Evolutionary conservation across 2,797 vertebrate genomes (phyloP), one percentile per base, ranked within the genome.

Genomic region (Podarcis lilfordi): DNA sequence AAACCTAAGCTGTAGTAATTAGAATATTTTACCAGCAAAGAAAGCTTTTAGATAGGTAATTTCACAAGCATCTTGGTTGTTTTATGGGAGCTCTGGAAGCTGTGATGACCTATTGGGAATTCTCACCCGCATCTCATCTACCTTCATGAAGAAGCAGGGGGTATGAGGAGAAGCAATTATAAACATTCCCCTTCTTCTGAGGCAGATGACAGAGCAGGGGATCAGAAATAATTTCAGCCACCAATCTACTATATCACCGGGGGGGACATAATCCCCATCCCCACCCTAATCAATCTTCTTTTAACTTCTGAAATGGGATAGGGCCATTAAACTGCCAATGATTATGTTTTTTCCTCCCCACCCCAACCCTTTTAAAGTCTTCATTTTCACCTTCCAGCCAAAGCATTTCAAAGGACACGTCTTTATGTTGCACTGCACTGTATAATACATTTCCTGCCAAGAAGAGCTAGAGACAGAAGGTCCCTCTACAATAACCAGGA

Each of bases 171-270:
- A 32, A 61, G 8, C 69, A 85, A 61, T 71, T 23, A 1, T 80
- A 87, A 92, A 90, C 37, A 85, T 0, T 0, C 50, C 72, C 79
- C 45, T 0, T 3, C 91, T 80, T 43, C 71, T 75, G 86, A 84
- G 61, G 80, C n/a, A 66, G 43, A 37, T 35, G 80, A 0, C 21
- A 82, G 68, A 1, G 0, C 13, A 55, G 0, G 23, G 50, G 23
- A 66, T 68, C 71, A 64, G 40, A 55, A 68, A 55, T 84, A 37
- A 87, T 43, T 82, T 95, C 91, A 90, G 88, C 82, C 85, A 55
- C 0, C 0, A 84, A 0, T 71, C 69, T 0, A 32, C 35, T 0
- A 64, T 64, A 19, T 0, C 0, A n/a, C 37, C 37, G n/a, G 50
- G 50, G 50, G 50, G 50, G 66, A 72, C 17, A 0, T 75, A 29